Base-by-base conservation (phyloP, 2,797 vertebrate species). In the Sebastes elongatus region DNA sequence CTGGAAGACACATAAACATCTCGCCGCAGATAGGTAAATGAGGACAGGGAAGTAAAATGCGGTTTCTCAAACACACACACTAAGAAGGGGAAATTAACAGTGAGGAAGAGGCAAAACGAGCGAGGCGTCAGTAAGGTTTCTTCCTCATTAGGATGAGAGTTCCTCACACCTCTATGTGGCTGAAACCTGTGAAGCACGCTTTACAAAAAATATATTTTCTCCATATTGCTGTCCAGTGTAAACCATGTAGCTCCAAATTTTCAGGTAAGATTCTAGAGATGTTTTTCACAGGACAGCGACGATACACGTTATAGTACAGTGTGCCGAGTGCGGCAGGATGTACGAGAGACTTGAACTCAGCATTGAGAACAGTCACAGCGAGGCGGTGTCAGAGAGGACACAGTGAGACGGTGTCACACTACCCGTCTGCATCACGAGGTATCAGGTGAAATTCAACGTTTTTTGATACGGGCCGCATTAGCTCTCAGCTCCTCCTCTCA, bases 31-130 rank as follows among this genome's bases (percentile, higher is more conserved):
- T 77, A 81, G 81, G 80, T 83, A 88, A 93, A 88, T 81, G 71
- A 89, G 84, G 53, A 91, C 25, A 4, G 81, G 93, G 94, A 94
- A 93, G 91, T 93, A 72, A 71, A 83, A 68, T 61, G 64, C 46
- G 33, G 46, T 80, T 84, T 88, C 82, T 76, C 71, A 76, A 65
- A 84, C 38, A 65, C 46, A 71, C 75, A 69, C 25, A 63, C 66
- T 7, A 22, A 78, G 65, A 86, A 81, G 59, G 76, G 86, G 92
- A 90, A 93, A 86, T 88, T 25, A 63, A 62, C 23, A 59, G 68
- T 52, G 84, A 85, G 74, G 86, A 87, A 89, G 84, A 90, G 59
- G 74, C 32, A 46, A 79, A 82, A 82, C 11, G 5, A 62, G 52
- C 14, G 59, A 71, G 52, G 57, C 63, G 64, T 52, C 30, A 7